Evolutionary conservation across 35 echinoderm and acorn worm species (phyloP), one percentile per base, ranked within the genome.

Genomic region (Heliocidaris erythrogramma): DNA sequence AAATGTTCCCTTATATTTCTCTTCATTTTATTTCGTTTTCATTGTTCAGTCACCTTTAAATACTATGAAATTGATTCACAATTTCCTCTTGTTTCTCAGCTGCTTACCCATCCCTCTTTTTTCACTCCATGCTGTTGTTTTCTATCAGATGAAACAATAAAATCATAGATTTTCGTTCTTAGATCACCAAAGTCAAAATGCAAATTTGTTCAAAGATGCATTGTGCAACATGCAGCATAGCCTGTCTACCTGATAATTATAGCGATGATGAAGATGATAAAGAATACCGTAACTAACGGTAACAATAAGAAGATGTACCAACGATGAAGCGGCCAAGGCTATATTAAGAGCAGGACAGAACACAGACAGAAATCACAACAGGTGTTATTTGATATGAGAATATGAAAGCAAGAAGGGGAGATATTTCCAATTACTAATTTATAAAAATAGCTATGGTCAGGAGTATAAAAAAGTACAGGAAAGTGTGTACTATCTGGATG

Each of bases 251-350:
- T 89, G 31, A 89, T 48, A 31, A 89, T 48, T 31, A 89, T 48
- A 89, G 87, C 87, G 87, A 89, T 89, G 87, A 89, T 89, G 32
- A 89, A 32, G 87, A 89, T 89, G 87, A 89, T 89, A 89, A 89
- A 89, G 13, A 89, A n/a, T 32, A 89, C 47, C 31, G 47, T 32
- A 9, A 89, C 47, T 89, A 89, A 47, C 87, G 47, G 31, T 48
- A 89, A n/a, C 87, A 89, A 89, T 32, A 89, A 48, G 47, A 89
- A 89, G 87, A 89, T 89, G 24, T 89, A 89, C 87, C 87, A 89
- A 48, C 87, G 87, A 0, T 89, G 87, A 47, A 89, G 47, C 32
- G 87, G 87, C 87, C 87, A 89, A 89, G 87, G 87, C 87, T 89
- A 89, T 48, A 89, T 47, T 32, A 89, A 47, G 27, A 78, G 65